Evolutionary conservation across 2,113 vertebrate genomes (phyloP).

Genomic region (Terrapene triunguis): DNA sequence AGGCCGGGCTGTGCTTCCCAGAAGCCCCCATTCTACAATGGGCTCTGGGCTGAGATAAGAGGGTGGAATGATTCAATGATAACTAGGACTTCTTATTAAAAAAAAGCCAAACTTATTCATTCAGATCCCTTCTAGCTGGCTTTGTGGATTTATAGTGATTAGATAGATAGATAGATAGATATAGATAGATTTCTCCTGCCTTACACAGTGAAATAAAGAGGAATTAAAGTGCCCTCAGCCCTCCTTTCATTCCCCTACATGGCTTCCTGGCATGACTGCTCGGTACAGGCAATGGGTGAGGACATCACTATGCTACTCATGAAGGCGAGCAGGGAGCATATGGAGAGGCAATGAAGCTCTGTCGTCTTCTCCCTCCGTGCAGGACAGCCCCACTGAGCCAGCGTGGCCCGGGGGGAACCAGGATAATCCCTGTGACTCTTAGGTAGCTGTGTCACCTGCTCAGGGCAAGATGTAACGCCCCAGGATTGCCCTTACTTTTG

Average conservation of each 20-base stretch:
- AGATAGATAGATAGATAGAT: neutral
- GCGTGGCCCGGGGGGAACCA: accelerated
- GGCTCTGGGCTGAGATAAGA: neutral
- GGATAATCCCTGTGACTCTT: accelerated
- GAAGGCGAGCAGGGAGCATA: neutral
- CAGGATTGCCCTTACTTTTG: neutral
- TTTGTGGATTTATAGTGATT: constrained; percentile 31
- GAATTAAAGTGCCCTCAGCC: neutral
- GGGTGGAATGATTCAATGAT: neutral
- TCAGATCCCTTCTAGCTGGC: neutral
- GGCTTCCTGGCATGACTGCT: accelerated
- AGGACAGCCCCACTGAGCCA: accelerated
- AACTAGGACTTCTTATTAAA: constrained; percentile 9
- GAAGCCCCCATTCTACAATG: neutral
- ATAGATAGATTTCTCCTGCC: neutral
- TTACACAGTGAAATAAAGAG: neutral
- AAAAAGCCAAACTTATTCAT: neutral
- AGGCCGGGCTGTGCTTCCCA: neutral
- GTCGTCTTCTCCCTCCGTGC: accelerated
- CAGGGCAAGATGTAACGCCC: neutral
- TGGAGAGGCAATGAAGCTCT: accelerated
- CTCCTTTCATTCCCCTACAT: neutral
- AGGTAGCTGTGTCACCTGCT: accelerated
- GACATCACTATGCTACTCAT: neutral
- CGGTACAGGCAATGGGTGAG: neutral